Evolutionary conservation across 2,797 vertebrate genomes (phyloP).

Genomic region (Leptodactylus fallax): DNA sequence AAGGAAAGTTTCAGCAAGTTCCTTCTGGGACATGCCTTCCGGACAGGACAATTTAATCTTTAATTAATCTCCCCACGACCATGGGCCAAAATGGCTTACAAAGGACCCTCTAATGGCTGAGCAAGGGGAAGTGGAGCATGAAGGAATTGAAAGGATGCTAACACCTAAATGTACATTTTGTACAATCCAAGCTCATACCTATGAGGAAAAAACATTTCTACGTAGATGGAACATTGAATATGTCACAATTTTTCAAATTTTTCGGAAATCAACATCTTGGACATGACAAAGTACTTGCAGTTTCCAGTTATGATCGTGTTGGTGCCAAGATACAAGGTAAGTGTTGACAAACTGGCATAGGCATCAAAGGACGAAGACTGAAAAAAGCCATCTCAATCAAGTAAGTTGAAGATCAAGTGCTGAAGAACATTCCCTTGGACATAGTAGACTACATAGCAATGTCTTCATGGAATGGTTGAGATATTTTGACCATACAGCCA

Average conservation of each 20-base stretch:
- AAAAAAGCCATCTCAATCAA: too few species aligned
- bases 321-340: background rate
- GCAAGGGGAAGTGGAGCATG: slow-evolving; percentile 23
- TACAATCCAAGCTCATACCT: slow-evolving; percentile 9
- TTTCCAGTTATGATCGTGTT: background rate
- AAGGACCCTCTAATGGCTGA: slow-evolving; percentile 35
- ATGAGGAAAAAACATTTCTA: background rate
- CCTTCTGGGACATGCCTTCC: slow-evolving; percentile 57
- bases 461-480: too few species aligned
- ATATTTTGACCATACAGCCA: too few species aligned
- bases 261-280: background rate
- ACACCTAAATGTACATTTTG: slow-evolving; percentile 19
- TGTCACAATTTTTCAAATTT: background rate
- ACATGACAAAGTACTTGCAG: background rate
- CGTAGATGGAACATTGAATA: background rate
- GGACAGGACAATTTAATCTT: slow-evolving; percentile 49
- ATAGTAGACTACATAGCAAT: too few species aligned
- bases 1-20: slow-evolving; percentile 53
- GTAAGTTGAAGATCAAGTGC: too few species aligned
- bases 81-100: slow-evolving; percentile 34
- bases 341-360: too few species aligned
- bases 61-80: slow-evolving; percentile 57
- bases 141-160: slow-evolving; percentile 19
- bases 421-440: too few species aligned
- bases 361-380: background rate